phyloP scores from a whole-genome alignment of 2,888 invertebrate species.

The Himalopsyche anomala region DNA sequence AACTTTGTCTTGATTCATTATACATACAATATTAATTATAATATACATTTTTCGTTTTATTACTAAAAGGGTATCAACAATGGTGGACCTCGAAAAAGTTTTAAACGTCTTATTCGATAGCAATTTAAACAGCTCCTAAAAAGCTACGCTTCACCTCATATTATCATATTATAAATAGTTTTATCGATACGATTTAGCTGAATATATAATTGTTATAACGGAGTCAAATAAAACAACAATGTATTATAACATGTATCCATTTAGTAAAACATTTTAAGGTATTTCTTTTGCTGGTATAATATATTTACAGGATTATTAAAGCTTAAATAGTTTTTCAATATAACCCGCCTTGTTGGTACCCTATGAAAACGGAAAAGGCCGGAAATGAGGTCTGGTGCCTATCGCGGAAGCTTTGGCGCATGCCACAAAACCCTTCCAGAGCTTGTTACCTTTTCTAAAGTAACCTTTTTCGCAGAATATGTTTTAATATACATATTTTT shows the following conservation, averaged over 20 bases:
- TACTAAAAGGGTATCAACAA: no score
- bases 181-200: no score
- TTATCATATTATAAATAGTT: no score
- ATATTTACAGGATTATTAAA: conserved; percentile 29
- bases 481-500: conserved; percentile 33
- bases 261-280: neutral
- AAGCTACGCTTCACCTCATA: no score
- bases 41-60: no score
- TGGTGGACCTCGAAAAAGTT: no score
- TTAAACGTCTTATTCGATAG: no score
- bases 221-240: no score
- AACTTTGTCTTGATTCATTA: no score
- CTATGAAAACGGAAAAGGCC: conserved; percentile 44
- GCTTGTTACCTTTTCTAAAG: conserved; percentile 32
- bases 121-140: no score
- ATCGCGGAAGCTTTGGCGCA: conserved; percentile 40
- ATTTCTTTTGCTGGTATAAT: neutral
- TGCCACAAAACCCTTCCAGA: conserved; percentile 35
- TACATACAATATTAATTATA: no score
- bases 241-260: neutral
- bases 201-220: no score
- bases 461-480: conserved; percentile 27
- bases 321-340: conserved; percentile 42
- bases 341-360: conserved; percentile 38
- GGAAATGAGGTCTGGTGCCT: conserved; percentile 53